Base-by-base conservation (phyloP, 2,888 invertebrate species). In the Volucella zonaria region DNA sequence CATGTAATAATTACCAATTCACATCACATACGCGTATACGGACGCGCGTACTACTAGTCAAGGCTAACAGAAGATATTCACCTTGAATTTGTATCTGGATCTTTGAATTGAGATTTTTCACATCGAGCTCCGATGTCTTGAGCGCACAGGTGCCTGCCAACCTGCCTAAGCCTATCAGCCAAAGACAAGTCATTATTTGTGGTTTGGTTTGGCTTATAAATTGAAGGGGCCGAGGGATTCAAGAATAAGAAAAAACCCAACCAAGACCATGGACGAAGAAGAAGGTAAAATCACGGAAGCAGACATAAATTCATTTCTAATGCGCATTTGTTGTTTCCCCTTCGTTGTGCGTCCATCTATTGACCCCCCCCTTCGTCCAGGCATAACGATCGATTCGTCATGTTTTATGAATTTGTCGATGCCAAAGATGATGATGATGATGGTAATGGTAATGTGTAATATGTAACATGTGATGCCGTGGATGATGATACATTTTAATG, bases 281-380 rank as follows among this genome's bases (percentile, higher is more conserved):
- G 45, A 52, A 14, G 59, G 67, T 67, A 71, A 82, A 73, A 81
- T 85, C 85, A 81, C 85, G 85, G 85, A 85, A 85, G 85, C 81
- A 85, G 85, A 85, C 85, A 81, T 85, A 80, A 85, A 81, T 81
- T 77, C 76, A 85, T 85, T 85, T 85, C 85, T 85, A 85, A 85
- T 85, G 85, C 85, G 85, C 85, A 85, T 85, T 79, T 85, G 58
- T 64, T 79, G 18, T 31, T 6, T 1, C 31, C 31, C 31, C 31
- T 31, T 31, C 6, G 6, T 6, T 31, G 3, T 31, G 6, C 31
- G n/a, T n/a, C 31, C 31, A 31, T 31, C 31, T 6, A 31, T 31
- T 0, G 23, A 0, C 42, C 2, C 14, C 14, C 4, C 54, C 23
- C 38, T 64, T 18, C 14, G 18, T 52, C n/a, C 31, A 8, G 43